A percentile compares a stretch with the other conserved stretches of the same genome.
Evolutionary conservation across 92 coral and sea anemone genomes (phyloP).

Genomic region (Epizoanthus stellaris): DNA sequence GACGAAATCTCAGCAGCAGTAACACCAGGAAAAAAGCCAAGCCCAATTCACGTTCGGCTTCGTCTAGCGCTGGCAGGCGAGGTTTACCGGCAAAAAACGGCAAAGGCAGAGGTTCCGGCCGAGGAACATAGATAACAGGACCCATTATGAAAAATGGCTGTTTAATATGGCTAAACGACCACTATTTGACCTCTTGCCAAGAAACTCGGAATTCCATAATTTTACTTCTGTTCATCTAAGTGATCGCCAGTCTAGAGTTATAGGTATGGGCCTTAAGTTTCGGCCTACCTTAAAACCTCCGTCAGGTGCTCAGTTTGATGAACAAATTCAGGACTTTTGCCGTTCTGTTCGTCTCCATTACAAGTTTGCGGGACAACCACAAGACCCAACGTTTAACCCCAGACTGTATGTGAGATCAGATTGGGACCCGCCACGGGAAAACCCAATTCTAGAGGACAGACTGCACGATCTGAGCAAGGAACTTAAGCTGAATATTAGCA

Average conservation of each 20-base stretch:
- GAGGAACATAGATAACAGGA: conserved; percentile 34
- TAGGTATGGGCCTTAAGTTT: too few species aligned
- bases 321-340: too few species aligned
- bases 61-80: not conserved
- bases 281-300: too few species aligned
- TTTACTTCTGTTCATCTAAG: conserved; percentile 32
- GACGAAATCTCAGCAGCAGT: not conserved
- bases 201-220: conserved; percentile 58
- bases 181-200: conserved; percentile 33
- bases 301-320: too few species aligned
- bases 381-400: not conserved
- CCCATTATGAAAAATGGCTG: conserved; percentile 20
- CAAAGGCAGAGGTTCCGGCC: conserved; percentile 32
- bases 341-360: not conserved
- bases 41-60: not conserved
- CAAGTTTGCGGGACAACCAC: not conserved
- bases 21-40: conserved; percentile 6
- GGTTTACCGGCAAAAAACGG: conserved; percentile 23
- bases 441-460: conserved; percentile 10
- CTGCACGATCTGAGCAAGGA: conserved; percentile 1
- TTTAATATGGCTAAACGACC: conserved; percentile 34
- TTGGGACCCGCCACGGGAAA: not conserved
- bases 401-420: not conserved
- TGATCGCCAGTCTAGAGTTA: not conserved
- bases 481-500: conserved; percentile 1